Percentiles rank a stretch among this genome's conserved stretches.
Evolutionary conservation across 2,113 vertebrate species (phyloP).

Genomic region (Pedetes capensis): DNA sequence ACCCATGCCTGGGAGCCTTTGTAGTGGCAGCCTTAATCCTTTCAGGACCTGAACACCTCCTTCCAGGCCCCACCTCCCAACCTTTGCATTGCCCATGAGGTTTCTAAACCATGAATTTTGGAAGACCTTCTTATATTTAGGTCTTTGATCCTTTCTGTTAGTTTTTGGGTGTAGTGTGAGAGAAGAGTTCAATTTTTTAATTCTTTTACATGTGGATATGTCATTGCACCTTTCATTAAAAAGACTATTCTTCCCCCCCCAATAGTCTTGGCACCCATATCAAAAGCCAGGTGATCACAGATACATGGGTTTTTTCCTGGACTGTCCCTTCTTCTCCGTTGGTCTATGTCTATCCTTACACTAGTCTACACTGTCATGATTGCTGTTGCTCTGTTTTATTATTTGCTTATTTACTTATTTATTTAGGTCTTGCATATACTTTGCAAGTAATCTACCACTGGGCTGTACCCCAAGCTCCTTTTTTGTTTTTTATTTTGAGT

Average conservation of each 20-base stretch:
- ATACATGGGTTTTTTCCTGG: no score
- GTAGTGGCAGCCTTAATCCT: no score
- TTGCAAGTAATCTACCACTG: no score
- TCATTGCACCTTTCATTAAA: neutral
- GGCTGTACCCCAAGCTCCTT: no score
- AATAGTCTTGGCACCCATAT: neutral
- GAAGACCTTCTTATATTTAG: no score
- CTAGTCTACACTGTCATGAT: neutral
- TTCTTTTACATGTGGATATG: neutral
- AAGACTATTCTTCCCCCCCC: neutral
- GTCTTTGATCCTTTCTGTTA: neutral
- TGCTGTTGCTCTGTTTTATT: no score
- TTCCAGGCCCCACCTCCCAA: neutral
- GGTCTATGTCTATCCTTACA: neutral
- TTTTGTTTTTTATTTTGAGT: no score
- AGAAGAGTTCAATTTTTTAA: neutral
- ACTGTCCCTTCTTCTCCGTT: neutral
- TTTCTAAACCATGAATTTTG: neutral
- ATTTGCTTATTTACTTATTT: no score
- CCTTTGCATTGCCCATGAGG: neutral
- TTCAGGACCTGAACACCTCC: neutral
- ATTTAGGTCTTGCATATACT: no score
- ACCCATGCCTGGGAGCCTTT: neutral
- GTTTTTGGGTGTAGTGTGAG: neutral
- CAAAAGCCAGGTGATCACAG: no score